phyloP scores from a whole-genome alignment of 2,888 invertebrate species.

The Andrena bucephala region DNA sequence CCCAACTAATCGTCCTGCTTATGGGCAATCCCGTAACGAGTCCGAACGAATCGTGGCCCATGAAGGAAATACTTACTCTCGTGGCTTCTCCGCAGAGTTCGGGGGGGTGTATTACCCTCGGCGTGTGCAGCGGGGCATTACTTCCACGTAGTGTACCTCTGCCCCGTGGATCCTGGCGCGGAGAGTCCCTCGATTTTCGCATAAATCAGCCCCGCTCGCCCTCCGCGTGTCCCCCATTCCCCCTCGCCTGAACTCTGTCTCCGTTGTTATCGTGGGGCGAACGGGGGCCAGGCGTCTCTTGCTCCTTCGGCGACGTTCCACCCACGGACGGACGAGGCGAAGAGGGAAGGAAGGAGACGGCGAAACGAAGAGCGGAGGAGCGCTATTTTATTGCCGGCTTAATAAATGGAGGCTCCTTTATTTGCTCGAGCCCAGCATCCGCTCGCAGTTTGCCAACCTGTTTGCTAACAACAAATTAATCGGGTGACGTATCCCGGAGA shows the following conservation, averaged over 20 bases:
- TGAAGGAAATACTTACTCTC: conserved; percentile 58
- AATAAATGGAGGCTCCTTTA: conserved; percentile 84
- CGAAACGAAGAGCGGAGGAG: conserved; percentile 73
- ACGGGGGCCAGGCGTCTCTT: conserved; percentile 49
- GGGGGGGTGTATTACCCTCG: conserved; percentile 75
- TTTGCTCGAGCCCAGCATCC: conserved; percentile 81
- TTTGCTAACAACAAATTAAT: conserved; percentile 84
- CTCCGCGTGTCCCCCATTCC: conserved; percentile 62
- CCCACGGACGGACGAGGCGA: conserved; percentile 72
- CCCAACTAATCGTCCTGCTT: conserved; percentile 63
- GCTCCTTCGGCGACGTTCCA: conserved; percentile 71
- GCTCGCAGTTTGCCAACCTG: conserved; percentile 83
- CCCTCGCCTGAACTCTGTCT: conserved; percentile 53
- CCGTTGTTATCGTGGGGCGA: conserved; percentile 59
- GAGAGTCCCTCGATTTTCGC: conserved; percentile 81
- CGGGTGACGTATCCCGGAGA: conserved; percentile 80
- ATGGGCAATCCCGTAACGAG: conserved; percentile 41
- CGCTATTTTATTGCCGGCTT: conserved; percentile 83
- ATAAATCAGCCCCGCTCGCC: conserved; percentile 81
- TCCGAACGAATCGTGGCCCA: conserved; percentile 52
- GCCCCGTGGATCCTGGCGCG: conserved; percentile 71
- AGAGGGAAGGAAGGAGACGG: conserved; percentile 42
- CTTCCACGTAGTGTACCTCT: conserved; percentile 72
- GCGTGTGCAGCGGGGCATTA: conserved; percentile 74
- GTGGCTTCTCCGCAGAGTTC: conserved; percentile 70